phyloP scores from a whole-genome alignment of 2,888 invertebrate genomes.

The Scotopteryx bipunctaria region DNA sequence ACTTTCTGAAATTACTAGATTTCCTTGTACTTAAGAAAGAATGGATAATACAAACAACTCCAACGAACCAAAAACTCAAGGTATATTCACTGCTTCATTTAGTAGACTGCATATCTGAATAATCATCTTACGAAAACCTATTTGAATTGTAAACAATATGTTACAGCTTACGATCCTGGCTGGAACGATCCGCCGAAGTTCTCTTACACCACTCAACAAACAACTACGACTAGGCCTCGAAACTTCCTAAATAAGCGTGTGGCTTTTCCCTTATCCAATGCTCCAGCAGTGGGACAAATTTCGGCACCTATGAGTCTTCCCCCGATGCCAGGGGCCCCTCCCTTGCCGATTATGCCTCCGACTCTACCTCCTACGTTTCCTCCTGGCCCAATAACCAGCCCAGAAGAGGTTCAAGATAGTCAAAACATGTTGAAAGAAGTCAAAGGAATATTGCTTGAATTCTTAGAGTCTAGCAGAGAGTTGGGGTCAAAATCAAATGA shows the following conservation, averaged over 20 bases:
- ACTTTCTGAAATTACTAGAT: too few relatives aligned
- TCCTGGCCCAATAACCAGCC: slow-evolving; percentile 16
- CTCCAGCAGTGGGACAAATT: slow-evolving; percentile 40
- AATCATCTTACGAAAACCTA: not conserved
- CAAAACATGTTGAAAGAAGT: slow-evolving; percentile 61
- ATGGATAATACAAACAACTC: slow-evolving; percentile 33
- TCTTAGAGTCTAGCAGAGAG: slow-evolving; percentile 65
- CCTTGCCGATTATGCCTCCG: slow-evolving; percentile 42
- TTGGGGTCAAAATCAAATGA: slow-evolving; percentile 75
- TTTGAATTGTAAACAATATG: slow-evolving; percentile 7
- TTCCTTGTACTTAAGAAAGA: too few relatives aligned
- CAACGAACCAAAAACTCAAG: slow-evolving; percentile 48
- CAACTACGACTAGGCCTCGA: slow-evolving; percentile 68
- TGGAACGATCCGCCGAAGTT: slow-evolving; percentile 84
- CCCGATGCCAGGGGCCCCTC: slow-evolving; percentile 46
- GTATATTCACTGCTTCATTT: slow-evolving; percentile 32
- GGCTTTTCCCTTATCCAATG: slow-evolving; percentile 72
- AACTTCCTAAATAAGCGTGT: slow-evolving; percentile 81
- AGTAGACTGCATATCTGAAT: not conserved
- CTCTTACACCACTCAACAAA: slow-evolving; percentile 68
- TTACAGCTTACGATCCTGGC: slow-evolving; percentile 72
- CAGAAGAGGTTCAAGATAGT: slow-evolving; percentile 52
- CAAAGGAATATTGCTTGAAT: slow-evolving; percentile 55
- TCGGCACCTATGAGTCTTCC: slow-evolving; percentile 52
- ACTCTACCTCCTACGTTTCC: slow-evolving; percentile 36